A percentile compares a stretch with the other conserved stretches of the same genome.
Conservation (phyloP, 2,797 vertebrate genomes). For the Semotilus atromaculatus region DNA sequence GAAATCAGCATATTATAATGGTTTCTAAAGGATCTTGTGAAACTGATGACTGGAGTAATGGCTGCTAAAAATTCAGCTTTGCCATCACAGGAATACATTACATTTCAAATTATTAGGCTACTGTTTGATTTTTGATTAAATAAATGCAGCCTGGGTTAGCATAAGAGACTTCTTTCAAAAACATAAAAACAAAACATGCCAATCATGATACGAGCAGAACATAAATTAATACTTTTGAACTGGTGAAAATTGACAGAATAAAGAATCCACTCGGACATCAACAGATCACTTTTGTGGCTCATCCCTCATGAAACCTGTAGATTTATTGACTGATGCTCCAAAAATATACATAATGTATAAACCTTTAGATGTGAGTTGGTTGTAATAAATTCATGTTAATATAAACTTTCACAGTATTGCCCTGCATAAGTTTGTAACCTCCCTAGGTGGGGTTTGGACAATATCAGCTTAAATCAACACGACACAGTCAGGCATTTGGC, state of each 20-base stretch:
- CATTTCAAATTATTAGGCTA: too few species aligned
- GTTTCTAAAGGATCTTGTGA: neutral
- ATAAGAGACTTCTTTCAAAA: neutral
- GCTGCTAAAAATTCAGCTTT: neutral
- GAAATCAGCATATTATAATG: neutral
- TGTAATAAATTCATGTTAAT: neutral
- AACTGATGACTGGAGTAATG: neutral
- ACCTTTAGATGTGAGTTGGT: neutral
- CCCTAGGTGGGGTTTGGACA: neutral
- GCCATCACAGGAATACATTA: neutral
- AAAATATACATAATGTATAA: slow-evolving; percentile 8
- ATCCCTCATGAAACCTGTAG: neutral
- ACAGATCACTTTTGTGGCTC: neutral
- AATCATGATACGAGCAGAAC: neutral
- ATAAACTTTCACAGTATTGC: neutral
- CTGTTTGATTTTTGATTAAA: too few species aligned
- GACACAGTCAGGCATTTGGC: neutral
- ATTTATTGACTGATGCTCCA: neutral
- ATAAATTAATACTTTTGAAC: neutral
- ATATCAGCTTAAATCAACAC: slow-evolving; percentile 2
- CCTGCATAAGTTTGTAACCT: neutral
- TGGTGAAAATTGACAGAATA: neutral
- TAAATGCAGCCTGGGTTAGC: too few species aligned
- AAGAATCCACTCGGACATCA: neutral
- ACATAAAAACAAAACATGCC: neutral